phyloP scores from a whole-genome alignment of 2,113 vertebrate genomes.

The Psophia crepitans region DNA sequence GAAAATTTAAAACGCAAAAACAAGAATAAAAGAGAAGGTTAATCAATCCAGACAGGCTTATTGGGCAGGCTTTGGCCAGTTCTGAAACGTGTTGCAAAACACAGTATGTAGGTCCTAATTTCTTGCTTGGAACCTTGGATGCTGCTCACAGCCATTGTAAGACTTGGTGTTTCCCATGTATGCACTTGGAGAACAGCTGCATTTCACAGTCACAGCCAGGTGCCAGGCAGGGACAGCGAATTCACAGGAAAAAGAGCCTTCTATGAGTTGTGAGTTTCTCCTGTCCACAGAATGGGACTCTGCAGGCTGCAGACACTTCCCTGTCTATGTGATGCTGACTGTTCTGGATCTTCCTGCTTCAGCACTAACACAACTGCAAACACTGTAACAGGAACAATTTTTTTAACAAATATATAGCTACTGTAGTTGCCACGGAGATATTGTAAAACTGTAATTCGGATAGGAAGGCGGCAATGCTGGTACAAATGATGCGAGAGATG shows the following conservation, averaged over 20 bases:
- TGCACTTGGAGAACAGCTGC: neutral
- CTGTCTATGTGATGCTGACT: neutral
- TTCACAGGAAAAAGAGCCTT: neutral
- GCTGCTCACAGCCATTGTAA: neutral
- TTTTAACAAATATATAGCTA: neutral
- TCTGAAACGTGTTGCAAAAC: neutral
- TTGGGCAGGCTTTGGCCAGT: neutral
- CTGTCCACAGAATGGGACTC: neutral
- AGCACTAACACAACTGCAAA: neutral
- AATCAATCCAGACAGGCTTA: neutral
- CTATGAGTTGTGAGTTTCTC: neutral
- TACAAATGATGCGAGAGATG: neutral
- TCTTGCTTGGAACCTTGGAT: neutral
- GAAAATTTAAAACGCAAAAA: neutral
- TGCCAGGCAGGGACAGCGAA: neutral
- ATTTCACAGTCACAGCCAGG: neutral
- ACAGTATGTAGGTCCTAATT: neutral
- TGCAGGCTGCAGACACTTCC: neutral
- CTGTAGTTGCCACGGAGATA: neutral
- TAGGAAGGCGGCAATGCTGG: neutral
- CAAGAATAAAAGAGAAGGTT: neutral
- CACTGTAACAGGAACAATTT: neutral
- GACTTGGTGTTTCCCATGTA: neutral
- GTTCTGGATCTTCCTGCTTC: neutral
- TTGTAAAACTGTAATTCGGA: neutral